Base-by-base conservation (phyloP, 2,797 vertebrate genomes). In the Vireo griseus region DNA sequence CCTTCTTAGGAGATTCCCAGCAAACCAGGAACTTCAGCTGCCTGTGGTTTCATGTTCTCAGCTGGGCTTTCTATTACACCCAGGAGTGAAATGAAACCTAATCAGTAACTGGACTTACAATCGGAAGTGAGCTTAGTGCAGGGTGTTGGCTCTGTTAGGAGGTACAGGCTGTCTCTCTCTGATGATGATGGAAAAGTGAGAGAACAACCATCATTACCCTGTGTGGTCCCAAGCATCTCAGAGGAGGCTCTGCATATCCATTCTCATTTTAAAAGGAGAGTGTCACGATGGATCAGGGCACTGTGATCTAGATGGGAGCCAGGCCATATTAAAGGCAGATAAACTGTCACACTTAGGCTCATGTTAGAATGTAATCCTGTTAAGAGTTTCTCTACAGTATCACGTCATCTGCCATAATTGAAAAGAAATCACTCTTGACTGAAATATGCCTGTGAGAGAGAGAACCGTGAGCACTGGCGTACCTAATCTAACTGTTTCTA, bases 361-460 rank as follows among this genome's bases (percentile, higher is more conserved):
- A 50, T 92, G 84, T 84, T 96, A 92, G 85, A 75, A 52, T 72
- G 47, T 96, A 97, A 97, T 97, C 95, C 88, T 90, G 78, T 97
- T 97, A 97, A 47, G 86, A 72, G 72, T 76, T 92, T 97, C 95
- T 97, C 87, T 87, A 75, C 86, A 79, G 89, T 47, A 88, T 89
- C 84, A 85, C 16, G 16, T 95, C 83, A 92, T 95, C 80, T 87
- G 71, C 71, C 21, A 58, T 95, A 96, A 97, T 93, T 96, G 91
- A 77, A 89, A 91, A 94, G 77, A 90, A 97, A 67, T 72, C 24
- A 61, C 52, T 96, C 59, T 21, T 48, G 55, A 55, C 31, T 84
- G 67, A 87, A 91, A 80, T 79, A 52, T 7, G 48, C 58, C 77
- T 84, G 57, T 10, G 9, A 89, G 92, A 96, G 45, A 69, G 42